Conservation (phyloP, 37 sponge, comb jelly and placozoan species). For the Amphimedon queenslandica region DNA sequence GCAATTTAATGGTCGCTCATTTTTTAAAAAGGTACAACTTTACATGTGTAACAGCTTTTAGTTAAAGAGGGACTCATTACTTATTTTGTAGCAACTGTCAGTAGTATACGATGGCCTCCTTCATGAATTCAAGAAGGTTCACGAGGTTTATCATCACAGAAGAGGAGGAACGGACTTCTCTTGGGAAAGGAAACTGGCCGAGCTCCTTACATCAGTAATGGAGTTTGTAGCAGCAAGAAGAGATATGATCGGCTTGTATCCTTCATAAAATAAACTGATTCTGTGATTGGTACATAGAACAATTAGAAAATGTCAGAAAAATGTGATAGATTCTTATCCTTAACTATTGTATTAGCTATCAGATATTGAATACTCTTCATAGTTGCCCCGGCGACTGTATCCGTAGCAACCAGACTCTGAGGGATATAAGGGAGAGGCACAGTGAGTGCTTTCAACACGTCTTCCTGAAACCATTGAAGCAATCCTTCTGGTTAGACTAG, state of each 20-base stretch:
- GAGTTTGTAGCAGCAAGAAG: constrained; percentile 40
- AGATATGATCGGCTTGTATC: constrained; percentile 67
- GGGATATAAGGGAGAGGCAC: constrained; percentile 30
- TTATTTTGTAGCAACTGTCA: too few relatives aligned
- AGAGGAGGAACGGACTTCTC: constrained; percentile 55
- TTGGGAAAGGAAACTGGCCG: constrained; percentile 67
- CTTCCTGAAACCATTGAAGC: constrained; percentile 40
- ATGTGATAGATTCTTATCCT: too few relatives aligned
- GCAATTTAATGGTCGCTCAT: not conserved
- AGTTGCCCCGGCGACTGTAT: constrained; percentile 20
- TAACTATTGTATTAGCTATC: constrained; percentile 25
- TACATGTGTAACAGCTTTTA: not conserved
- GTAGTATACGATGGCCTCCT: constrained; percentile 26
- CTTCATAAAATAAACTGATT: too few relatives aligned
- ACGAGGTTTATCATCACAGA: constrained; percentile 31
- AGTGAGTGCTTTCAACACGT: constrained; percentile 49
- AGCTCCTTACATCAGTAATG: constrained; percentile 16
- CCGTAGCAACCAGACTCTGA: constrained; percentile 13
- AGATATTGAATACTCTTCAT: constrained; percentile 6
- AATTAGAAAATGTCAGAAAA: too few relatives aligned
- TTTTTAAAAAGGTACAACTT: not conserved
- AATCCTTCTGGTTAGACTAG: not conserved
- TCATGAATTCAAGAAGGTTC: constrained; percentile 36
- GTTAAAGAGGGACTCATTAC: not conserved
- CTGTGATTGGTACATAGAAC: too few relatives aligned